Evolutionary conservation across 2,113 vertebrate species (phyloP).

Genomic region (Zapus hudsonius): DNA sequence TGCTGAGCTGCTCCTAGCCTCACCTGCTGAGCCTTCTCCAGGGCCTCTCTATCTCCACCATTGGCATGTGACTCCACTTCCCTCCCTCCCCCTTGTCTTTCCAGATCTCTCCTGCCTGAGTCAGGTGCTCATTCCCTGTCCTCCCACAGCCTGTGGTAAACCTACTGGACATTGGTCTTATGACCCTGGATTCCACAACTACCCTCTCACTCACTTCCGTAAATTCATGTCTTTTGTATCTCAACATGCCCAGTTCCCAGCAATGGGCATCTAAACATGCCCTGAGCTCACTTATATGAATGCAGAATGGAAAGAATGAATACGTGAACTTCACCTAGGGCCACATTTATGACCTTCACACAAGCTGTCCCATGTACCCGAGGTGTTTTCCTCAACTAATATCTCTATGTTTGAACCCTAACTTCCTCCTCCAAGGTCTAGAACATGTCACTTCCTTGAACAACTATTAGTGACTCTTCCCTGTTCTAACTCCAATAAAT

Average conservation of each 20-base stretch:
- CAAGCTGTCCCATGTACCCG: background rate
- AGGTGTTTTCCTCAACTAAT: background rate
- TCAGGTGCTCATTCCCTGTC: accelerated
- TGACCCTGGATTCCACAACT: background rate
- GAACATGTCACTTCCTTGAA: background rate
- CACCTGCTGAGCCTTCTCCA: background rate
- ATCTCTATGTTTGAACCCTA: background rate
- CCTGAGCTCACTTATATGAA: background rate
- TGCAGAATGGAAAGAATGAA: background rate
- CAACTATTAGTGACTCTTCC: background rate
- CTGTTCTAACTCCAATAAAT: background rate
- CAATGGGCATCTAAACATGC: too few relatives aligned
- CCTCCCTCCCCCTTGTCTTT: background rate
- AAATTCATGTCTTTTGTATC: background rate
- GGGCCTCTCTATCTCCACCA: accelerated
- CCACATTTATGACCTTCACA: background rate
- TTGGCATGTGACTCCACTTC: background rate
- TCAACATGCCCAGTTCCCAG: background rate
- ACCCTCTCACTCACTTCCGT: background rate
- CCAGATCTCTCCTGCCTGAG: background rate
- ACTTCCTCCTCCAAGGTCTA: background rate
- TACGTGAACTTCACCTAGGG: background rate
- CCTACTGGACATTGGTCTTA: background rate
- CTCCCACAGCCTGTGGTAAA: background rate
- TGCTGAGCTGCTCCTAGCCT: too few relatives aligned